Conservation (phyloP, 2,113 vertebrate genomes). For the Petrocephalus zakoni region DNA sequence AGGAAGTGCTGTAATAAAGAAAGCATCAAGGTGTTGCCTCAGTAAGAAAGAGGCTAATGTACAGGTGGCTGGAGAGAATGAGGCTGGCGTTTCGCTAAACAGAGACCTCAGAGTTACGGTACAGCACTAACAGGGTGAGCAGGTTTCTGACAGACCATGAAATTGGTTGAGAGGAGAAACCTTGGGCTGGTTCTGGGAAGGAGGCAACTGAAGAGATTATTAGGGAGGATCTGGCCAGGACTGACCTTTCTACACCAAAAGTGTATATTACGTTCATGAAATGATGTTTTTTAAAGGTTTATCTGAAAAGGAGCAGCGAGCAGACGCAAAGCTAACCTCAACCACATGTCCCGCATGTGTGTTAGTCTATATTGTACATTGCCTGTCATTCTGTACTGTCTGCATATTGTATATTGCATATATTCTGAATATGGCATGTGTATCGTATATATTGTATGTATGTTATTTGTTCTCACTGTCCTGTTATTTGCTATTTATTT, state of each 20-base stretch:
- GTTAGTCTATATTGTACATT: background rate
- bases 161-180: background rate
- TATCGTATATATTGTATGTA: background rate
- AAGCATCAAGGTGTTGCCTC: background rate
- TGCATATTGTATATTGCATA: background rate
- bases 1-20: background rate
- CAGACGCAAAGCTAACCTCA: background rate
- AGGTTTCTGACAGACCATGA: background rate
- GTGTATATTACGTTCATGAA: background rate
- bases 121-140: background rate
- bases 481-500: background rate
- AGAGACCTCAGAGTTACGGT: background rate
- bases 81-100: background rate
- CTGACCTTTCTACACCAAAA: background rate
- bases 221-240: background rate
- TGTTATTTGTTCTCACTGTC: background rate
- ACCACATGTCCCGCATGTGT: background rate
- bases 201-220: background rate
- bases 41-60: background rate
- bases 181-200: background rate
- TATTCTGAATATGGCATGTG: background rate
- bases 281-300: background rate
- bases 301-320: background rate
- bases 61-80: background rate
- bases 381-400: background rate